Evolutionary conservation across 2,113 vertebrate species (phyloP).

Genomic region (Rhinoptilus africanus): DNA sequence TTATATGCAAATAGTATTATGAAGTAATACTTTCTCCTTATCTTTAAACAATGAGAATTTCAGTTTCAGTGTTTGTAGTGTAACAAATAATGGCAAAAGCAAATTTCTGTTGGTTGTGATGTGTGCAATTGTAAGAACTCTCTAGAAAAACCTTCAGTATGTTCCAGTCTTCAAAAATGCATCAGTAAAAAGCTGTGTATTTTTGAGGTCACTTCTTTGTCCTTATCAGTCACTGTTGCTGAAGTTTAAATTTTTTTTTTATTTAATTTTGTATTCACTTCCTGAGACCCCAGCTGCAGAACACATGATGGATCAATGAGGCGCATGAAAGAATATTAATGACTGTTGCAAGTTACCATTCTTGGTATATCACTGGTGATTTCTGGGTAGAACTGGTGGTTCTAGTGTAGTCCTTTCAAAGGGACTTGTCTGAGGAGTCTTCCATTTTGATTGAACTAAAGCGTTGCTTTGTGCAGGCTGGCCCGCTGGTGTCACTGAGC

Average conservation of each 20-base stretch:
- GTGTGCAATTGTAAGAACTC: neutral
- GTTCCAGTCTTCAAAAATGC: neutral
- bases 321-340: neutral
- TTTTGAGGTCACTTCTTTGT: neutral
- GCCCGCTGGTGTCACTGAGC: neutral
- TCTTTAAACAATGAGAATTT: neutral
- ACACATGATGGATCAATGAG: neutral
- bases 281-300: neutral
- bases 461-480: neutral
- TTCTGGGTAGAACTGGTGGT: neutral
- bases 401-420: neutral
- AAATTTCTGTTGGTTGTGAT: neutral
- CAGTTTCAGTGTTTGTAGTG: neutral
- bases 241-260: neutral
- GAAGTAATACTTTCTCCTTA: neutral
- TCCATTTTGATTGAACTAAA: accelerated
- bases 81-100: neutral
- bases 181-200: neutral
- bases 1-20: neutral
- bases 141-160: neutral
- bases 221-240: neutral
- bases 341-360: neutral
- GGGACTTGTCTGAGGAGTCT: neutral
- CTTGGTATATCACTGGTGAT: neutral
- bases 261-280: neutral